Percentiles rank a stretch among this genome's conserved stretches.
Conservation (phyloP, 2,797 vertebrate species). For the Argya squamiceps region DNA sequence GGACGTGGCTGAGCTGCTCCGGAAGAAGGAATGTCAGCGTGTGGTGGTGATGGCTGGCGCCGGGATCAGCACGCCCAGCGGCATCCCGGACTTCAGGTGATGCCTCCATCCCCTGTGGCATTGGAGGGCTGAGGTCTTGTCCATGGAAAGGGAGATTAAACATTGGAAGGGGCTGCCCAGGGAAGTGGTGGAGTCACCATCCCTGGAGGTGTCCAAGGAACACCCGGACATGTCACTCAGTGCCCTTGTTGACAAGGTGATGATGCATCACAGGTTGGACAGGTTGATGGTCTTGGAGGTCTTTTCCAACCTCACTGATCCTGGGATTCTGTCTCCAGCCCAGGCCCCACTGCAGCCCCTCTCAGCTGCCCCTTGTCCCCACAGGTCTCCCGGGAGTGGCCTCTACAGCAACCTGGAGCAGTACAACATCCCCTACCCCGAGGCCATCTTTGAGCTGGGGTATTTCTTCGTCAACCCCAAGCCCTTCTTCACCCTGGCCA, state of each 20-base stretch:
- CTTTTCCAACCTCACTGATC: background rate
- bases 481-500: conserved; percentile 90
- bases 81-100: conserved; percentile 96
- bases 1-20: conserved; percentile 80
- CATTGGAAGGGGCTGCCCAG: background rate
- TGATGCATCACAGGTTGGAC: background rate
- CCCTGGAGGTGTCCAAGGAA: background rate
- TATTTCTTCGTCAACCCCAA: conserved; percentile 89
- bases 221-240: accelerated
- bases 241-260: background rate
- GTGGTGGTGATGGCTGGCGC: conserved; percentile 94
- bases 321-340: background rate
- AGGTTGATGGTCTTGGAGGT: too few relatives aligned
- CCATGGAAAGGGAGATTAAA: background rate
- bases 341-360: background rate
- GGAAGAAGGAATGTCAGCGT: conserved; percentile 69
- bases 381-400: conserved; percentile 90
- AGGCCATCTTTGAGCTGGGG: conserved; percentile 92
- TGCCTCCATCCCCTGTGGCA: background rate
- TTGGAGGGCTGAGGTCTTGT: background rate
- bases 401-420: conserved; percentile 91
- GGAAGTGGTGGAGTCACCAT: background rate
- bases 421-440: conserved; percentile 91
- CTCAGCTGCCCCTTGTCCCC: background rate
- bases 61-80: conserved; percentile 93